Evolutionary conservation across 2,113 vertebrate species (phyloP).

Genomic region (Thalassoma bifasciatum): DNA sequence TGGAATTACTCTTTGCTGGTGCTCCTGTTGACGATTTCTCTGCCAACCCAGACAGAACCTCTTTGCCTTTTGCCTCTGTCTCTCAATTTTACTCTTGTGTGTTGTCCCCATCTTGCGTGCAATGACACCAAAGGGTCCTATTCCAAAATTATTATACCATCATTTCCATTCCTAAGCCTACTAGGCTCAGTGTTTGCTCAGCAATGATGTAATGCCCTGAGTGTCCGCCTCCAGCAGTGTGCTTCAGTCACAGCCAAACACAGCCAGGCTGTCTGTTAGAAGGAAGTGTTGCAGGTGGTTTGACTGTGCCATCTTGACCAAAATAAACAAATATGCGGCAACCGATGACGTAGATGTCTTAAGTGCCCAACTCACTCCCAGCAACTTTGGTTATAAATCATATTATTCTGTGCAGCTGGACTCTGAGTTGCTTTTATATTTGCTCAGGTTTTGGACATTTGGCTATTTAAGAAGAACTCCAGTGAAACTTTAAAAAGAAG

Average conservation of each 20-base stretch:
- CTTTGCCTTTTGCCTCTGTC: constrained; percentile 2
- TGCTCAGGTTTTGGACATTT: too few relatives aligned
- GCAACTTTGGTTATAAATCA: too few relatives aligned
- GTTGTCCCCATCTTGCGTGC: constrained; percentile 45
- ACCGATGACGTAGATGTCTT: too few relatives aligned
- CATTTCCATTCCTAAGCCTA: constrained; percentile 68
- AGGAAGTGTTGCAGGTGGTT: constrained; percentile 29
- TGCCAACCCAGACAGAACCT: constrained; percentile 9
- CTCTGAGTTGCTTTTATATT: too few relatives aligned
- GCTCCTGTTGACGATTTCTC: constrained; percentile 27
- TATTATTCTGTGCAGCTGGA: neutral
- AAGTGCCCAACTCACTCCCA: too few relatives aligned
- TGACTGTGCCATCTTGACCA: neutral
- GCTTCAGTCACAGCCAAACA: constrained; percentile 34
- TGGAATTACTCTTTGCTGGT: constrained; percentile 54
- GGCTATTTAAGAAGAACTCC: neutral
- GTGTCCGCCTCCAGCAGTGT: constrained; percentile 39
- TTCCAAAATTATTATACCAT: constrained; percentile 48
- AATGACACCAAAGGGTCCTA: constrained; percentile 62
- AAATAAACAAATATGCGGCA: neutral
- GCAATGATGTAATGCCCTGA: constrained; percentile 26
- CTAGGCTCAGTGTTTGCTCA: constrained; percentile 54
- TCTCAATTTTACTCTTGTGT: constrained; percentile 27
- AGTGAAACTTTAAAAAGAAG: too few relatives aligned
- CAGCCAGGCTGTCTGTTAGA: constrained; percentile 38